Evolutionary conservation across 2,888 invertebrate species (phyloP), one percentile per base, ranked within the genome.

Genomic region (Drosophila melanosoma): DNA sequence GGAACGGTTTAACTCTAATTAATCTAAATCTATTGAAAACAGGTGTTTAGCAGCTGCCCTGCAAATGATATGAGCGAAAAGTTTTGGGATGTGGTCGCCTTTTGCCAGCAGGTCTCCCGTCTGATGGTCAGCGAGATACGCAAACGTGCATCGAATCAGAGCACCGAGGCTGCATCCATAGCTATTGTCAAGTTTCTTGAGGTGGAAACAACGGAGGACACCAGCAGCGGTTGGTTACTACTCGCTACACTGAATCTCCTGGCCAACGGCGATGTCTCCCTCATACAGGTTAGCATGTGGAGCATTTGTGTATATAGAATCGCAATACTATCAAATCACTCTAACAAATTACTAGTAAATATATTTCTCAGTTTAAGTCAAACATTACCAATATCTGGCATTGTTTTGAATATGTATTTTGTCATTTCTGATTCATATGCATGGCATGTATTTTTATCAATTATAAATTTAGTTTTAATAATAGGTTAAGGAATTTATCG

Each of bases 91-190:
- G 97, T 99, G 81, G 94, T 98, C 65, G 96, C 98, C 79, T 99
- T 99, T 92, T 98, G 98, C 90, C 97, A 98, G 91, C 97, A 98
- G 94, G 97, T 98, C 0, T 98, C 99, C 1, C 96, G 97, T 79
- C 94, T 99, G 32, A 98, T 99, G 97, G 99, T 99, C n/a, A 96
- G 96, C 8, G 99, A 99, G 94, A 99, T 99, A 83, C 94, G 99
- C 63, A 96, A 97, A 90, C 95, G 93, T 83, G 99, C 99, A 17
- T 98, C 98, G 68, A 99, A 99, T 93, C 99, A 99, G 93, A 98
- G 97, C 90, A 96, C 98, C 45, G 98, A 98, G 93, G 97, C 98
- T 63, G 99, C 99, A 40, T 99, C 99, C 89, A 97, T 97, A 94
- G 98, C 98, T 23, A 99, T 99, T 89, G 98, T 98, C 11, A 97